Percentiles rank a stretch among this genome's conserved stretches.
Evolutionary conservation across 2,888 invertebrate genomes (phyloP).

Genomic region (Eupithecia centaureata): DNA sequence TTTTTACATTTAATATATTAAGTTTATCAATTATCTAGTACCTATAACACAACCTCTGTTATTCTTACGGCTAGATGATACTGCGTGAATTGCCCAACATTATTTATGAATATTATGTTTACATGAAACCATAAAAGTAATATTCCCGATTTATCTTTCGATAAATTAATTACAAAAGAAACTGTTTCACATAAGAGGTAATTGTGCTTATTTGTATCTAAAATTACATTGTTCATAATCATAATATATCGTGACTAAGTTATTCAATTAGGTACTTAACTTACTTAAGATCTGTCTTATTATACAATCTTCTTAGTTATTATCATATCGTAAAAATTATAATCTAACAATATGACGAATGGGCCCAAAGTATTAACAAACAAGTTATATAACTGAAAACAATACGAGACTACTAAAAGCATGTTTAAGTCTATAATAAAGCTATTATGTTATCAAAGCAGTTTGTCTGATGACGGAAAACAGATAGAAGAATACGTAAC

Average conservation of each 20-base stretch:
- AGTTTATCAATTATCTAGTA: too few species aligned
- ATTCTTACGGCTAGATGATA: too few species aligned
- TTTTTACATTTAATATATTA: too few species aligned
- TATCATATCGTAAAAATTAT: neutral
- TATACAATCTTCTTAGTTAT: neutral
- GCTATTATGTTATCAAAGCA: slow-evolving; percentile 42
- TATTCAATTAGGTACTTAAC: neutral
- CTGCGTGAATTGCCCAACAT: too few species aligned
- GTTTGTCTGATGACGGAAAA: slow-evolving; percentile 69
- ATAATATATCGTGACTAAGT: neutral
- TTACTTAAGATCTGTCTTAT: neutral
- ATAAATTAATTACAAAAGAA: neutral
- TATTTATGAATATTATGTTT: neutral
- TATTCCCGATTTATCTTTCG: neutral
- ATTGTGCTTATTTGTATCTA: neutral
- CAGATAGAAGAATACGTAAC: slow-evolving; percentile 48
- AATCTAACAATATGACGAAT: neutral
- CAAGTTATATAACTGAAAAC: slow-evolving; percentile 20
- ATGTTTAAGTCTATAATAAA: slow-evolving; percentile 37
- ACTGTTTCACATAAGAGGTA: neutral
- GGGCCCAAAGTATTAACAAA: neutral
- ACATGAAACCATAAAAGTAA: neutral
- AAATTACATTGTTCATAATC: neutral
- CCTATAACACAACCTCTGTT: too few species aligned
- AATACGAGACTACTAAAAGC: slow-evolving; percentile 27